Base-by-base conservation (phyloP, 2,113 vertebrate genomes). In the Sinocyclocheilus anshuiensis region DNA sequence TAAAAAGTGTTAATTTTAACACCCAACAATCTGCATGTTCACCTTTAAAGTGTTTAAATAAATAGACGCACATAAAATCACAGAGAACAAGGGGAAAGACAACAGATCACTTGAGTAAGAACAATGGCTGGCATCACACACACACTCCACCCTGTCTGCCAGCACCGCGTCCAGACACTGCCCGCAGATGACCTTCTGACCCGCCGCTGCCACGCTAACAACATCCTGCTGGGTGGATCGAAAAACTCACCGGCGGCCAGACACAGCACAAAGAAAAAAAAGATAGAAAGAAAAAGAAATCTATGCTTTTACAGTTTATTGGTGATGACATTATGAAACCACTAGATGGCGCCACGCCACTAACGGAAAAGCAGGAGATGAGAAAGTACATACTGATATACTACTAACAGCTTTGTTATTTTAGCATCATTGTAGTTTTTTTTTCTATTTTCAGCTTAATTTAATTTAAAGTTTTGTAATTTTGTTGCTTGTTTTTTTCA, bases 151-250 rank as follows among this genome's bases (percentile, higher is more conserved):
- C 65, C 65, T 67, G 63, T 83, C 65, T 61, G 50, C 78, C 65
- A 18, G 24, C 8, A 11, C 57, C 76, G 36, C 16, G 42, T 50
- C 55, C 55, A 57, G 55, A 57, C 18, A 6, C 55, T 57, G 55
- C 71, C 33, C 50, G 26, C 24, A 42, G 77, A 65, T 53, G 24
- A 57, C 82, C 82, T 82, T 33, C 55, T 87, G 72, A 63, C 88
- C 86, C 82, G 84, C 24, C 24, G 29, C 7, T 75, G 42, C 63
- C 55, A 84, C 50, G 5, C 33, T 75, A 79, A 67, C 80, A 77
- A 53, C 26, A 78, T 57, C 18, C 9, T 39, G 20, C 77, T 39
- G 53, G 29, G 29, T 20, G 24, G 48, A 77, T 8, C 53, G 6
- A 77, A 77, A 7, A 29, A 77, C 36, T 75, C 36, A n/a, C 39